Base-by-base conservation (phyloP, 2,113 vertebrate genomes). In the Cavia porcellus region DNA sequence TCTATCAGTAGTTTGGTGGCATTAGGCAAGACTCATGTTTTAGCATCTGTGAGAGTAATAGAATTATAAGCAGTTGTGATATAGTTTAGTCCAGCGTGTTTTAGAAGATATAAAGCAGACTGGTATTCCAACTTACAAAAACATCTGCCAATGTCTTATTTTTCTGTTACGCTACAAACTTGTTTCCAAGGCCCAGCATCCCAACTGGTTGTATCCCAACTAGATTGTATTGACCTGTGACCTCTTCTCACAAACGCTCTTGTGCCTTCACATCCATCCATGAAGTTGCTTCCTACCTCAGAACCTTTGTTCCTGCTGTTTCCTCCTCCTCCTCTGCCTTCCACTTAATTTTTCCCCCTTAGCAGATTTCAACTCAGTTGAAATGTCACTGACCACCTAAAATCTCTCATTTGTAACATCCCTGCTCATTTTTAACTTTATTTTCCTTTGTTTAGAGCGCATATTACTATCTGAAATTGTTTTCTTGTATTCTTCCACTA, bases 41-140 rank as follows among this genome's bases (percentile, higher is more conserved):
- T 13, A n/a, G 62, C 75, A 77, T 89, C 61, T 96, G n/a, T 35
- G 95, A 70, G 77, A 75, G 11, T 79, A n/a, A 28, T 89, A 66
- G 64, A 82, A 57, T 74, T 32, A 7, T 92, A 62, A 84, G 30
- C 45, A 62, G 57, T 74, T 79, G 52, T 5, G 52, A 35, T 86
- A 32, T 15, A 72, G 59, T 87, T 62, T 85, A 75, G 50, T 50
- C 14, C 0, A 61, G 92, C 30, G 50, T 14, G 85, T 95, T 89
- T 93, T 86, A 72, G 80, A 89, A 88, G 52, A 52, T 50, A 6
- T 38, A 88, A 94, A 70, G 42, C 70, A 92, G 45, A 28, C 47
- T 57, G 22, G 32, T 94, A 70, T 22, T 70, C n/a, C 77, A 80
- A 12, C 42, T 84, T 84, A 42, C 35, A 57, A 86, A 83, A 91